These are phyloP conservation scores for Oasisia sp. DNA, from an alignment of 2,888 invertebrate species.

Conservation along the genomic window DNA sequence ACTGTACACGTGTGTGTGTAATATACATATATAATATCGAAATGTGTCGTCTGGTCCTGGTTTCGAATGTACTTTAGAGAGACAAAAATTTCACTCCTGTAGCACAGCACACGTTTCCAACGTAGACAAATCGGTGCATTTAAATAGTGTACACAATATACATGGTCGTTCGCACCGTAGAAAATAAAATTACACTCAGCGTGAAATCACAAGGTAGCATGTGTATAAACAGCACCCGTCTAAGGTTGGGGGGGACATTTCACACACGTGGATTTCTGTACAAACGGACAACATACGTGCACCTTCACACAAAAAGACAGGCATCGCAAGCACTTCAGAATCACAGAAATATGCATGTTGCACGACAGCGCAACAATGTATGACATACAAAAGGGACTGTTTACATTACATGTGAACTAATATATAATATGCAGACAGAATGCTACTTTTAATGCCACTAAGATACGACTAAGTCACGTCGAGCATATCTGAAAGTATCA, in stretches of 20 bases:
- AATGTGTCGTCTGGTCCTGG: not conserved
- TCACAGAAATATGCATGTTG: not conserved
- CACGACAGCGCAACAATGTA: not conserved
- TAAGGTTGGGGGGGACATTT: not conserved
- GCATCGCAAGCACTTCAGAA: conserved; percentile 11
- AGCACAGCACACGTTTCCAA: not conserved
- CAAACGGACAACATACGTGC: not conserved
- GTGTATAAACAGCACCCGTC: not conserved
- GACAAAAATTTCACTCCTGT: not conserved
- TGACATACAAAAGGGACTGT: not conserved
- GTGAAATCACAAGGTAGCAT: conserved; percentile 11
- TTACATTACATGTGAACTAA: conserved; percentile 6
- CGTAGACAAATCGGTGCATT: not conserved
- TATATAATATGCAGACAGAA: conserved; percentile 7
- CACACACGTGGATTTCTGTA: conserved; percentile 12
- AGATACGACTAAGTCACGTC: conserved; percentile 9
- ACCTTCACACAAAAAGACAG: conserved; percentile 8
- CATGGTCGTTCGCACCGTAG: conserved; percentile 12
- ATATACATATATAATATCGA: conserved; percentile 1
- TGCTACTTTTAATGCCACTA: conserved; percentile 17
- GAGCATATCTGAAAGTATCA: conserved; percentile 17
- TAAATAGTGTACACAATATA: conserved; percentile 12
- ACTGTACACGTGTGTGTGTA: not conserved
- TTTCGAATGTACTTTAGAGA: conserved; percentile 17
- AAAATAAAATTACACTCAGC: conserved; percentile 12